phyloP scores from a whole-genome alignment of 2,797 vertebrate genomes.

The Syndactyla subalaris region DNA sequence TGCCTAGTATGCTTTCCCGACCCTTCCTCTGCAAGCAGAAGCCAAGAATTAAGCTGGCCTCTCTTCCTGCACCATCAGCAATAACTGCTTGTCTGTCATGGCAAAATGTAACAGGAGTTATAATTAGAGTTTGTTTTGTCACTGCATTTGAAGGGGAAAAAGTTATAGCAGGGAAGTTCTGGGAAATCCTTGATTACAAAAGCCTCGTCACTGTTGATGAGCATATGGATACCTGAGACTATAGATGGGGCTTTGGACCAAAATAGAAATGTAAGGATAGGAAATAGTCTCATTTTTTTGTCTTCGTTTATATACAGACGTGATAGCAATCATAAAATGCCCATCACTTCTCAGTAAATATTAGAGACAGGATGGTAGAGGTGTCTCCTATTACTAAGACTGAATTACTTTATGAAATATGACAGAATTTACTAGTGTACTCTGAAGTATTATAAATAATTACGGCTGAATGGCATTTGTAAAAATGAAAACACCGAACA shows the following conservation, averaged over 20 bases:
- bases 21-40: background rate
- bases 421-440: constrained; percentile 16
- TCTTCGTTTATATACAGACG: background rate
- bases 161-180: background rate
- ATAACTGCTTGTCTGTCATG: background rate
- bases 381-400: constrained; percentile 21
- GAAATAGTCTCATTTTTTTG: background rate
- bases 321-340: background rate
- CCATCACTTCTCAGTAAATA: background rate
- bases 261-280: background rate
- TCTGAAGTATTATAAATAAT: constrained; percentile 35
- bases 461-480: constrained; percentile 22
- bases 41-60: background rate
- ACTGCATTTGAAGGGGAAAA: background rate
- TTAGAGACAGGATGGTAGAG: background rate
- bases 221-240: background rate
- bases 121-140: background rate
- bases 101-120: background rate
- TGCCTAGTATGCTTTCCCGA: background rate
- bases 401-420: constrained; percentile 44
- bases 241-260: background rate
- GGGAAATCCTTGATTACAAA: background rate
- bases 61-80: background rate
- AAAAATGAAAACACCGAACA: background rate
- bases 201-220: background rate